Evolutionary conservation across 2,113 vertebrate genomes (phyloP), one percentile per base, ranked within the genome.

Genomic region (Mugil cephalus): DNA sequence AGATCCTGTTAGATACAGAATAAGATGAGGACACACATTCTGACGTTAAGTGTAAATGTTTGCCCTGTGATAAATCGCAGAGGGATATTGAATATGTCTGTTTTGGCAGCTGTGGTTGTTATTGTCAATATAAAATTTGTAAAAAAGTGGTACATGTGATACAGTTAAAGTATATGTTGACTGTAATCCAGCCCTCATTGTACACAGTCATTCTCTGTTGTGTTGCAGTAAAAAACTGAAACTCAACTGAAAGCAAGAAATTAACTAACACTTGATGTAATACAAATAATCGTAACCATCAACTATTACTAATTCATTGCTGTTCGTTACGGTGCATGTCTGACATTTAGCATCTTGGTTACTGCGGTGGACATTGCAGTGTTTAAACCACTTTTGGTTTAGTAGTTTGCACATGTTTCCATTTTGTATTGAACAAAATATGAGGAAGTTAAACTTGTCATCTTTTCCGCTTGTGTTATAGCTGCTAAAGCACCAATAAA

Each of bases 371-470:
- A 7, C 30, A 5, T 36, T 74, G 65, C 4, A n/a, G 40, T 48
- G 24, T 14, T 46, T 45, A 59, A 60, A n/a, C 13, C 1, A 1
- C 60, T 63, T 54, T 1, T 14, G 53, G 30, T 68, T 68, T 24
- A 67, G 30, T 18, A 56, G 24, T 59, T 42, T 72, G 39, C 40
- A 54, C 10, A 51, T 42, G n/a, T 70, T 80, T 70, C 30, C 10
- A 55, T 71, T 55, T 48, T 58, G 52, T 68, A 7, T 14, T 65
- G 12, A 61, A 19, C 10, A 67, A 52, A 63, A 52, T 14, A 68
- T 68, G 69, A 64, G 60, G 65, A 85, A 85, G 77, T 62, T 55
- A 19, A 47, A 74, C 36, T 70, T 77, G 34, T 54, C 19, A 52
- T 61, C 47, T 61, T 46, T 7, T 13, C 56, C 42, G 51, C 35